Percentiles rank a stretch among this genome's conserved stretches.
Conservation (phyloP, 2,888 invertebrate species). For the Euzophera pinguis region DNA sequence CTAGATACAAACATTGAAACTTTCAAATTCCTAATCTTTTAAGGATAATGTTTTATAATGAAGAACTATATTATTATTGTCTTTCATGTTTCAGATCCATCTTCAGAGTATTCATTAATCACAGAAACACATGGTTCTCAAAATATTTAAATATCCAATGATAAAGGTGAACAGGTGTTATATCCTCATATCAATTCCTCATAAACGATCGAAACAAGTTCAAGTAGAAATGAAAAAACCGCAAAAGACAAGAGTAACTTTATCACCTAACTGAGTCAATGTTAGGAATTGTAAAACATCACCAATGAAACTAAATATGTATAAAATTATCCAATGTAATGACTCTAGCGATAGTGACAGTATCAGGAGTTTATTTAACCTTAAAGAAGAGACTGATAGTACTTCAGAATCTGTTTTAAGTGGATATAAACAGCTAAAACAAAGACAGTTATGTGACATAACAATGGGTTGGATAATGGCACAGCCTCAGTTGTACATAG, state of each 20-base stretch:
- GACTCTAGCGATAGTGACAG: not conserved
- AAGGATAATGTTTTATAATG: no score
- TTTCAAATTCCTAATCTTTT: no score
- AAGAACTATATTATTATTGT: not conserved
- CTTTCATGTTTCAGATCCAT: slow-evolving; percentile 1
- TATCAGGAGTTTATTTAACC: not conserved
- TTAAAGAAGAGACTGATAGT: not conserved
- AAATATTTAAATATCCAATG: not conserved
- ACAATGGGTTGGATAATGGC: slow-evolving; percentile 1
- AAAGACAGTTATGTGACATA: slow-evolving; percentile 6
- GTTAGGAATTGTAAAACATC: slow-evolving; percentile 1
- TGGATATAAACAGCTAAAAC: not conserved
- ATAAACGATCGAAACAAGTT: slow-evolving; percentile 1
- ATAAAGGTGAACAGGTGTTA: slow-evolving; percentile 2
- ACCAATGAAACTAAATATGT: slow-evolving; percentile 2
- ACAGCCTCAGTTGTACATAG: not conserved
- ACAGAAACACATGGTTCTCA: slow-evolving; percentile 6
- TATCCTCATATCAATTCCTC: no score
- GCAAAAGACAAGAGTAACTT: not conserved
- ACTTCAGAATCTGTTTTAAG: no score
- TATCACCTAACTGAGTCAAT: slow-evolving; percentile 1
- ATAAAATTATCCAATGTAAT: not conserved
- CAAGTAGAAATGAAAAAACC: slow-evolving; percentile 4
- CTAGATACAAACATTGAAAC: no score
- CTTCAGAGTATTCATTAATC: not conserved